Percentiles rank a stretch among this genome's conserved stretches.
Evolutionary conservation across 2,113 vertebrate species (phyloP).

Genomic region (Dicaeum eximium): DNA sequence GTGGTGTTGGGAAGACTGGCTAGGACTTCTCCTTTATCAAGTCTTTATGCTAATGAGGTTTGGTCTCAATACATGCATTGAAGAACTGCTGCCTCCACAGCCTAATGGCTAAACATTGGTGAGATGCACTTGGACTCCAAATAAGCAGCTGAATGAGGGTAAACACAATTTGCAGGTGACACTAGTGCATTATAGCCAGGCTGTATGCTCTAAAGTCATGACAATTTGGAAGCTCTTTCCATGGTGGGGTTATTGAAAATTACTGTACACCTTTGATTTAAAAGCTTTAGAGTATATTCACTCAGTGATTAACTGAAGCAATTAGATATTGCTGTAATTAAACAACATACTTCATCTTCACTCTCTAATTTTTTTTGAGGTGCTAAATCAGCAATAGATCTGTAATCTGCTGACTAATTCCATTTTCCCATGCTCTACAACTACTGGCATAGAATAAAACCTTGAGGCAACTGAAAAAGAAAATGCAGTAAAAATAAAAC

Average conservation of each 20-base stretch:
- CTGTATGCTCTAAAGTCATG: background rate
- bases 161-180: background rate
- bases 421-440: background rate
- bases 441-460: background rate
- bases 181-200: background rate
- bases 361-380: background rate
- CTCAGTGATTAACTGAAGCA: background rate
- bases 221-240: background rate
- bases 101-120: background rate
- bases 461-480: background rate
- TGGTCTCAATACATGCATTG: background rate
- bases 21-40: background rate
- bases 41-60: background rate
- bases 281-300: background rate
- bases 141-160: background rate
- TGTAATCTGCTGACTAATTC: background rate
- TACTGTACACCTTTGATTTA: background rate
- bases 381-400: background rate
- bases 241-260: background rate
- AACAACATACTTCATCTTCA: background rate
- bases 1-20: background rate
- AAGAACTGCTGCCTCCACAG: background rate
- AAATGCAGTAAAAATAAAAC: background rate
- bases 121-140: background rate
- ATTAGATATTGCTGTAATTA: background rate